These are phyloP conservation scores for Caenorhabditis tropicalis DNA, from an alignment of 1,140 invertebrate genomes.

Conservation along the genomic window DNA sequence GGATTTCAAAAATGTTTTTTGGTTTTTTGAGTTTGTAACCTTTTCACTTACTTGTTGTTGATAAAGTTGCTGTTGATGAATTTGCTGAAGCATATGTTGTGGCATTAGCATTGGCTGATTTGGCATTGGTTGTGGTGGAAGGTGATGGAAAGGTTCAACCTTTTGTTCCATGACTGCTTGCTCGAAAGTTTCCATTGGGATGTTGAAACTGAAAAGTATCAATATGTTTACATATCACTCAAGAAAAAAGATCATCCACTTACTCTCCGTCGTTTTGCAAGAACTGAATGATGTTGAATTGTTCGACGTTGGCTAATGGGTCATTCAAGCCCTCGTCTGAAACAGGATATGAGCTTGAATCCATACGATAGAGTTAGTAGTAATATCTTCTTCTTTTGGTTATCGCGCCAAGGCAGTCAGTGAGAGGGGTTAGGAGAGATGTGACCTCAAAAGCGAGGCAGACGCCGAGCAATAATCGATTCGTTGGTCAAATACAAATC, in stretches of 20 bases:
- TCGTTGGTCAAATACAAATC: constrained; percentile 19
- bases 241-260: constrained; percentile 18
- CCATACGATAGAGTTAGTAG: background rate
- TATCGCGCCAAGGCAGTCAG: background rate
- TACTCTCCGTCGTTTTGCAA: constrained; percentile 59
- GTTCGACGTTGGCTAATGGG: constrained; percentile 58
- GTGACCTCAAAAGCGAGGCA: background rate
- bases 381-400: background rate
- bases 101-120: constrained; percentile 32
- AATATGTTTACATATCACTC: background rate
- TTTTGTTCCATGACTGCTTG: constrained; percentile 9
- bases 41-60: constrained; percentile 25
- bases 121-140: constrained; percentile 1
- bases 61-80: constrained; percentile 53
- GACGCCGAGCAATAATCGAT: constrained; percentile 19
- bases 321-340: constrained; percentile 67
- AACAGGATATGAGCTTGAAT: constrained; percentile 4
- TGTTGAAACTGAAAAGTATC: constrained; percentile 49
- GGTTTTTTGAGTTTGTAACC: background rate
- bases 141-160: background rate
- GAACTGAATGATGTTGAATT: constrained; percentile 66
- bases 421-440: background rate
- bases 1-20: background rate
- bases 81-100: constrained; percentile 38
- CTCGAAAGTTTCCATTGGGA: constrained; percentile 57